Evolutionary conservation across 2,113 vertebrate genomes (phyloP), one percentile per base, ranked within the genome.

Genomic region (Cavia aperea): DNA sequence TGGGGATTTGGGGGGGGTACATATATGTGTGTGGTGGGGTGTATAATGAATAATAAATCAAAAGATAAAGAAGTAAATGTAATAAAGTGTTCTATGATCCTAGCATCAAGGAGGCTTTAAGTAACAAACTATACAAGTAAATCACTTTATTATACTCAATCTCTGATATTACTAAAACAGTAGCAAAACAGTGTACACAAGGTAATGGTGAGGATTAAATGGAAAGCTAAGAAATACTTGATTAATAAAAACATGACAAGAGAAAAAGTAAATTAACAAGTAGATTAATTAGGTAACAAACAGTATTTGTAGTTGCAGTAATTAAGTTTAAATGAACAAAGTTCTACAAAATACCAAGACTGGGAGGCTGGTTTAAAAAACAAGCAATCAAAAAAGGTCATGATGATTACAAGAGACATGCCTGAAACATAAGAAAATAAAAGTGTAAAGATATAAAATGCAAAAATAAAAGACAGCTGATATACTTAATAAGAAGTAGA

Each of bases 141-240:
- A 81, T 60, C 49, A 88, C 65, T 88, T 94, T 77, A 90, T 88
- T 75, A 84, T 46, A 91, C 31, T 49, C 21, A 86, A 91, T 8
- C 39, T 81, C 90, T 89, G 58, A 39, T 23, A 12, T 91, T 33
- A 82, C 43, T 56, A 77, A 70, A 49, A 84, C 24, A 68, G 56
- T 1, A 93, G 63, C 54, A 63, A 92, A 88, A 43, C 21, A 85
- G 91, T 24, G 15, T 68, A 56, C 26, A 65, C 16, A 86, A 79
- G 21, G 51, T 90, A 92, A 85, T 36, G n/a, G n/a, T 90, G 9
- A 91, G n/a, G 29, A 82, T 73, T 89, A 94, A 70, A 54, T 66
- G 26, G 39, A 81, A 89, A 39, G 65, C 16, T 89, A 89, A 66
- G 54, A 77, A 66, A 83, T 46, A 75, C 36, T 31, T 92, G 49